These are phyloP conservation scores for Pedionomus torquatus DNA, from an alignment of 2,113 vertebrate genomes.

Conservation along the genomic window DNA sequence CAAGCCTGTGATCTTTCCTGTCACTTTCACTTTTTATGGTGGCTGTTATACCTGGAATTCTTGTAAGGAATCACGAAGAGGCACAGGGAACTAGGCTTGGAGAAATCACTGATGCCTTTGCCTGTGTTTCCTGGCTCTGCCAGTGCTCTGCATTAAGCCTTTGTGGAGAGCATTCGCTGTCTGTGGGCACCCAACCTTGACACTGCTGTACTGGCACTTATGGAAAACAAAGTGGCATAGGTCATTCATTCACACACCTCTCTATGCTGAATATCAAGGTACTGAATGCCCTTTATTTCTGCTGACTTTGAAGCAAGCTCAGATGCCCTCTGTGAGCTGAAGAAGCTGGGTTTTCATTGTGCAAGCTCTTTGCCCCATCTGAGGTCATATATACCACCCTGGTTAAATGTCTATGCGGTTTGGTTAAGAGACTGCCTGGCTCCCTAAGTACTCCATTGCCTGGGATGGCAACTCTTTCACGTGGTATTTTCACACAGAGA, in stretches of 20 bases:
- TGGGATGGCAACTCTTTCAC: not conserved
- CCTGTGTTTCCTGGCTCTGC: not conserved
- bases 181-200: not conserved
- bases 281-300: not conserved
- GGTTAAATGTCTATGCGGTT: not conserved
- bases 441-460: not conserved
- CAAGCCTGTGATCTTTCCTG: slow-evolving; percentile 54
- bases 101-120: not conserved
- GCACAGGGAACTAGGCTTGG: not conserved
- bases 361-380: not conserved
- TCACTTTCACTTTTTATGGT: slow-evolving; percentile 46
- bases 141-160: not conserved
- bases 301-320: not conserved
- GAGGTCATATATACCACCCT: not conserved
- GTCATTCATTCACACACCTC: not conserved
- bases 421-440: not conserved
- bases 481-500: not conserved
- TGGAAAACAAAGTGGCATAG: rapidly evolving
- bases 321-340: not conserved
- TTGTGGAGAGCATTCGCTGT: not conserved
- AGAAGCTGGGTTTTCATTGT: not conserved
- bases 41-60: slow-evolving; percentile 34
- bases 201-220: not conserved
- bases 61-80: not conserved
- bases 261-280: not conserved